A percentile compares a stretch with the other conserved stretches of the same genome.
Conservation (phyloP, 1,140 invertebrate species). For the Ceratina japonica region DNA sequence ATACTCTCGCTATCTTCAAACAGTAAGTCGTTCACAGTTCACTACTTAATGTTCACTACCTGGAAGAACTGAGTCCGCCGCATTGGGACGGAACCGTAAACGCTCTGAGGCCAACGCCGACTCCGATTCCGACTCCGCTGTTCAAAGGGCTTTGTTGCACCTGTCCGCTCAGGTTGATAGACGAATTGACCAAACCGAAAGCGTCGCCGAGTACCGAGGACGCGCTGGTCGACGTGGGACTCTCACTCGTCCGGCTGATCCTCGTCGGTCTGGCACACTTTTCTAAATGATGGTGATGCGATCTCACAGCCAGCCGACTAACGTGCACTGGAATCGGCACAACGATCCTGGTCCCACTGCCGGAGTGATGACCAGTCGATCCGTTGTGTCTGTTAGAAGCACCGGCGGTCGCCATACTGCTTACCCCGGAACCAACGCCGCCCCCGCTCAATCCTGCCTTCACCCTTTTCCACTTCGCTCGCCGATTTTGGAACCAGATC, state of each 20-base stretch:
- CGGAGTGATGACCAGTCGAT: slow-evolving; percentile 68
- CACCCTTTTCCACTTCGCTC: slow-evolving; percentile 99
- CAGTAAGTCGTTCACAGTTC: slow-evolving; percentile 11
- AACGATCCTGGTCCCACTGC: slow-evolving; percentile 89
- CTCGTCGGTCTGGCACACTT: slow-evolving; percentile 80
- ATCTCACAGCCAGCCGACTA: slow-evolving; percentile 94
- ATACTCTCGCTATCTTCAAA: not conserved
- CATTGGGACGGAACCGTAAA: slow-evolving; percentile 65
- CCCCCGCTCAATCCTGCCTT: slow-evolving; percentile 90
- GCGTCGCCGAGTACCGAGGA: slow-evolving; percentile 38
- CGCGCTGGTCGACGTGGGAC: slow-evolving; percentile 15
- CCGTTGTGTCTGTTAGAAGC: slow-evolving; percentile 63
- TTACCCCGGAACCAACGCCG: slow-evolving; percentile 75
- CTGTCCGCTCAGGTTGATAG: slow-evolving; percentile 50
- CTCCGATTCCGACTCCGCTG: slow-evolving; percentile 49
- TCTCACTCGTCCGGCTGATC: slow-evolving; percentile 43
- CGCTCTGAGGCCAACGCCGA: slow-evolving; percentile 62
- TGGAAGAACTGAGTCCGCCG: slow-evolving; percentile 59
- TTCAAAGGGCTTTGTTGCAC: slow-evolving; percentile 48
- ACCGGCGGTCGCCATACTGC: slow-evolving; percentile 72
- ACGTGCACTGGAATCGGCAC: slow-evolving; percentile 98
- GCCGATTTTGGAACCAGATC: slow-evolving; percentile 99
- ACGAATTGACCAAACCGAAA: slow-evolving; percentile 59
- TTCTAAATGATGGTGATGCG: slow-evolving; percentile 96
- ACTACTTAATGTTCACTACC: slow-evolving; percentile 61